These are phyloP conservation scores for Tigriopus californicus DNA, from an alignment of 2,888 invertebrate species.

Conservation along the genomic window DNA sequence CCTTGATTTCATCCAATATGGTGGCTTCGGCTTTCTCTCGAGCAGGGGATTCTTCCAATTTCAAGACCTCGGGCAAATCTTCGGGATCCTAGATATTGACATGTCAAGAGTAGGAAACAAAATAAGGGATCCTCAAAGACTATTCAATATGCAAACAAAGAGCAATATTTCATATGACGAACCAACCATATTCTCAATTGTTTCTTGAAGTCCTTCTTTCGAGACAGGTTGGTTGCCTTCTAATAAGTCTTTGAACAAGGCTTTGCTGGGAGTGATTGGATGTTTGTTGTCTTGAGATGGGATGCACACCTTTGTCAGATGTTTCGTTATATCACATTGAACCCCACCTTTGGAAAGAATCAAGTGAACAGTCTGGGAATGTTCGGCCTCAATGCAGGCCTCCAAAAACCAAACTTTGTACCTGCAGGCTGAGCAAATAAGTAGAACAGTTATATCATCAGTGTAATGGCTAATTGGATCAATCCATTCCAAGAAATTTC, in stretches of 20 bases:
- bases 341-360: neutral
- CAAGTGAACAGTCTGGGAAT: neutral
- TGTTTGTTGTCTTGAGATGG: neutral
- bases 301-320: neutral
- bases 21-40: neutral
- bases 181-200: neutral
- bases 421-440: neutral
- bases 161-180: neutral
- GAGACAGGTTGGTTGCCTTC: neutral
- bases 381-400: neutral
- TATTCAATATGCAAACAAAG: neutral
- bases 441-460: no score
- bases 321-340: neutral
- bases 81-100: neutral
- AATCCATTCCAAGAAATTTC: no score
- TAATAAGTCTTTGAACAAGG: neutral
- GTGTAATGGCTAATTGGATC: no score
- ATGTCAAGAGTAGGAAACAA: neutral
- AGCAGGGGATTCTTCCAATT: neutral
- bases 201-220: neutral
- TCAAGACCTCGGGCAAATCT: neutral
- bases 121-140: neutral
- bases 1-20: neutral
- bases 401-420: constrained; percentile 1
- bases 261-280: neutral